Evolutionary conservation across 2,113 vertebrate genomes (phyloP), one percentile per base, ranked within the genome.

Genomic region (Marmota monax): DNA sequence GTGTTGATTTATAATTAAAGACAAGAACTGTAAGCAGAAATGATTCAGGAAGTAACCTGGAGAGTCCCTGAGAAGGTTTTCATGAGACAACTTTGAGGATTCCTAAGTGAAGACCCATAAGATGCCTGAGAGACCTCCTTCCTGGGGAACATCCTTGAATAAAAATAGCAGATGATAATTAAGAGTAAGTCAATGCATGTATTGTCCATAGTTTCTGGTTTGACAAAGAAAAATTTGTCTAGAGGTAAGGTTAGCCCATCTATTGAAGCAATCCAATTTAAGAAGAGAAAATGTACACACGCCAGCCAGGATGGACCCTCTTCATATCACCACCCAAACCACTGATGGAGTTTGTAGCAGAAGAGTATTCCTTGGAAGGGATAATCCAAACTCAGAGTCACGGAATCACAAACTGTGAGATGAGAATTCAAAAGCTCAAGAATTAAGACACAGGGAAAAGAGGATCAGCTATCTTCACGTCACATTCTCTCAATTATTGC

Each of bases 181-280:
- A 76, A 56, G n/a, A 92, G 13, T 39, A 39, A 77, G 61, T 25
- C 37, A 84, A 9, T 22, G 18, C n/a, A 17, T 58, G 4, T 51
- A 29, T 8, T 37, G 51, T 86, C 63, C 74, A 2, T n/a, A 86
- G n/a, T 73, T n/a, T 34, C 12, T 14, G 29, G 42, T 22, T 78
- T 92, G 6, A 94, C 51, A 92, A 79, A 84, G 25, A 88, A 84
- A 94, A 89, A 80, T 2, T 61, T 16, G 37, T 22, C 63, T 34
- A 37, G 45, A 85, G 27, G 16, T 58, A 74, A 85, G 32, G 34
- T 61, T 45, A n/a, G 4, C 37, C n/a, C 25, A 83, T 53, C 53
- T 23, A 3, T 45, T 72, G 23, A 92, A 82, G 23, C 25, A n/a
- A 79, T 23, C 14, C 34, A 61, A 69, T 88, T 89, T 80, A 27